A percentile compares a stretch with the other conserved stretches of the same genome.
Conservation (phyloP, 2,797 vertebrate species). For the Myotis findleyi region DNA sequence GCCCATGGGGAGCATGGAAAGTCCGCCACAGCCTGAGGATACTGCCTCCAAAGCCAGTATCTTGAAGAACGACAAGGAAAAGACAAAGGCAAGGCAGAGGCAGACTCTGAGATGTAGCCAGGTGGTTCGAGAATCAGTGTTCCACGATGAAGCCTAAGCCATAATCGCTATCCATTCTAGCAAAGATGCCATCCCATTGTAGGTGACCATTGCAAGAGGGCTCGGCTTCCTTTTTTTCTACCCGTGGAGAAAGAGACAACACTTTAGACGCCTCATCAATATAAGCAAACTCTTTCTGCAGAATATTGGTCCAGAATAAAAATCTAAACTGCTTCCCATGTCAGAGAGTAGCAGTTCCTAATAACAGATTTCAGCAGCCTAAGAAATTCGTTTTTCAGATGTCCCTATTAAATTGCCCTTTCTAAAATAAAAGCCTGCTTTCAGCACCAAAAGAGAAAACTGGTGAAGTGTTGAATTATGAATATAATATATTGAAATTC, state of each 20-base stretch:
- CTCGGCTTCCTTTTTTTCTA: background rate
- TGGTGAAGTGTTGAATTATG: conserved; percentile 38
- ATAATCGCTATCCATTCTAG: background rate
- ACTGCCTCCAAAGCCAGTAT: background rate
- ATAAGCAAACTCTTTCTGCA: conserved; percentile 49
- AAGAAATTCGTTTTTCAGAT: conserved; percentile 67
- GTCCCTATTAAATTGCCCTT: conserved; percentile 67
- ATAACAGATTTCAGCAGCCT: conserved; percentile 58
- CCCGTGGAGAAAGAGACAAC: background rate
- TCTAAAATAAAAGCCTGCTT: conserved; percentile 67
- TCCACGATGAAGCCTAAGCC: background rate
- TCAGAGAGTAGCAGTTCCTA: conserved; percentile 41
- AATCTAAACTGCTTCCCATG: conserved; percentile 52
- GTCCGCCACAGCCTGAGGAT: background rate
- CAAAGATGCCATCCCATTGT: no score
- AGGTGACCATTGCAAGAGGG: background rate
- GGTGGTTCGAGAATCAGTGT: background rate
- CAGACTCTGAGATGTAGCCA: background rate
- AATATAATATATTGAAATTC: conserved; percentile 50
- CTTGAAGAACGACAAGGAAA: conserved; percentile 2
- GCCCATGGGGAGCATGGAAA: background rate
- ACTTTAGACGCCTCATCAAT: conserved; percentile 30
- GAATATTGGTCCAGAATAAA: conserved; percentile 63
- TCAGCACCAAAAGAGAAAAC: conserved; percentile 12
- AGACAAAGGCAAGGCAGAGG: background rate